Conservation (phyloP, 2,797 vertebrate species). For the Catharus ustulatus region DNA sequence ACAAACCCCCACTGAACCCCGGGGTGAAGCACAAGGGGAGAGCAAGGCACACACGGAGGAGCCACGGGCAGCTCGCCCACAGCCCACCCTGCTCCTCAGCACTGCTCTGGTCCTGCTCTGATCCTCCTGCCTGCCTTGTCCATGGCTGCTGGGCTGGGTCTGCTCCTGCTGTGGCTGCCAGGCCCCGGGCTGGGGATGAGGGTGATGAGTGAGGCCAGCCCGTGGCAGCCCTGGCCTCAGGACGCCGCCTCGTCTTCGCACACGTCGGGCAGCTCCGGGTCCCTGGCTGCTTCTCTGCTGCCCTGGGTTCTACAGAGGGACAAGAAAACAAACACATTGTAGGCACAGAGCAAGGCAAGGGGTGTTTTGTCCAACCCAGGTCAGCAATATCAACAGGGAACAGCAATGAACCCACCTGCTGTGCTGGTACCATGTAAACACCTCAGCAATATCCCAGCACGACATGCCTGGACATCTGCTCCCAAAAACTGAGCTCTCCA, state of each 20-base stretch:
- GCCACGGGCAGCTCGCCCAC: neutral
- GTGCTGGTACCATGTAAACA: neutral
- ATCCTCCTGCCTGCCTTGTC: neutral
- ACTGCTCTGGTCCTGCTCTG: neutral
- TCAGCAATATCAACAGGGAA: neutral
- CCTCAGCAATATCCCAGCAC: neutral
- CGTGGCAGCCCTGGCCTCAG: constrained; percentile 67
- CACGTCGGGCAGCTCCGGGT: constrained; percentile 89
- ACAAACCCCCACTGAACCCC: neutral
- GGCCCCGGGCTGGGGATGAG: constrained; percentile 57
- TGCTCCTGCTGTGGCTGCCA: neutral
- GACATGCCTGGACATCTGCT: accelerated
- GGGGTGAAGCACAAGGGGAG: constrained; percentile 36
- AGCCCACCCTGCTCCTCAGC: neutral
- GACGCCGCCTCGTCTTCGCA: constrained; percentile 87
- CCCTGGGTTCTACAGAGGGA: constrained; percentile 83
- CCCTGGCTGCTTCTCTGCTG: constrained; percentile 85
- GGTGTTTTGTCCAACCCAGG: neutral
- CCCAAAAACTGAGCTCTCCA: neutral
- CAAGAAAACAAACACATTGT: neutral
- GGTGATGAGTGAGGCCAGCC: constrained; percentile 29
- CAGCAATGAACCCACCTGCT: neutral
- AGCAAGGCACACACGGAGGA: constrained; percentile 57
- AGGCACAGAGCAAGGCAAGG: neutral
- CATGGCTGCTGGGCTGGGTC: neutral